A percentile compares a stretch with the other conserved stretches of the same genome.
These are phyloP conservation scores for Gnatocerus cornutus DNA, from an alignment of 2,888 invertebrate species.

Conservation along the genomic window DNA sequence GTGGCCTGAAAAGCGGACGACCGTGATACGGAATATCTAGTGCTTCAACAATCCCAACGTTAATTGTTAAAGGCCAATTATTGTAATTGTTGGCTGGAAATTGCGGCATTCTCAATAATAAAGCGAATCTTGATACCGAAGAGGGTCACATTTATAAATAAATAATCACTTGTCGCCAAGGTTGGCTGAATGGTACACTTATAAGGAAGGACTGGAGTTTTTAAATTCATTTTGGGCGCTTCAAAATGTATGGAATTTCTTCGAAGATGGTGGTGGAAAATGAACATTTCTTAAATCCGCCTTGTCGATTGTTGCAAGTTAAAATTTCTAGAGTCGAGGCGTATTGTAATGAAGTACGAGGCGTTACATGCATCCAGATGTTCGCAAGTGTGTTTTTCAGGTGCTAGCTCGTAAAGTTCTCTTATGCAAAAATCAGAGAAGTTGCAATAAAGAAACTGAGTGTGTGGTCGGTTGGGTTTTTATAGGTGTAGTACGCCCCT, in stretches of 20 bases:
- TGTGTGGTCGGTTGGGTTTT: slow-evolving; percentile 8
- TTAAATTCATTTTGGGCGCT: slow-evolving; percentile 1
- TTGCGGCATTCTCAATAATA: no score
- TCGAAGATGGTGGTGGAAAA: neutral
- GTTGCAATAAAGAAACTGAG: slow-evolving; percentile 1
- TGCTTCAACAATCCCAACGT: no score
- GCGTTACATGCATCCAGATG: slow-evolving; percentile 8
- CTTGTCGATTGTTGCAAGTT: neutral
- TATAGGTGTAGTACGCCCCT: neutral
- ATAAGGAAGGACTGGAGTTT: neutral
- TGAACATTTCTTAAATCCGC: neutral
- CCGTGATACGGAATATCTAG: neutral
- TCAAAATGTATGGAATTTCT: neutral
- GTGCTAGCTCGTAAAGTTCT: slow-evolving; percentile 4
- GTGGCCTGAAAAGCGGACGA: neutral
- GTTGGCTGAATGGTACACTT: neutral
- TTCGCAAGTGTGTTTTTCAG: slow-evolving; percentile 11
- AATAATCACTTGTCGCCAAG: neutral
- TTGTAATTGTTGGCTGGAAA: no score
- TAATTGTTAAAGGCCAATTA: no score
- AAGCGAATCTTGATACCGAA: neutral
- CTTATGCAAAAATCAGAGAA: slow-evolving; percentile 1
- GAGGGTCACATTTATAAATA: neutral
- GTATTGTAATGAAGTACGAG: slow-evolving; percentile 12
- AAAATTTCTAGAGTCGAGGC: neutral